phyloP scores from a whole-genome alignment of 2,888 invertebrate species.

The Chrysolina oricalcia region DNA sequence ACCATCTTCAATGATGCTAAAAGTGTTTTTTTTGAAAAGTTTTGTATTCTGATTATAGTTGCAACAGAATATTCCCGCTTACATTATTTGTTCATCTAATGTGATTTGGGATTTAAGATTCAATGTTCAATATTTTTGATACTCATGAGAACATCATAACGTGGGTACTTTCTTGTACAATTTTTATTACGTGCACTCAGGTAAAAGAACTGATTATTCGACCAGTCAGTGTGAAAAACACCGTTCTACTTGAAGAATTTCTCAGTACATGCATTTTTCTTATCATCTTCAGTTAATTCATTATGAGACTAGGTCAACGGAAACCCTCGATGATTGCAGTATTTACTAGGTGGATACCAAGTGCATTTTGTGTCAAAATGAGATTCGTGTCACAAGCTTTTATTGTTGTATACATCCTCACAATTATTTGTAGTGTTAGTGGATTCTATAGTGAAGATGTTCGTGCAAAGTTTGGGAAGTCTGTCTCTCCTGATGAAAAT shows the following conservation, averaged over 20 bases:
- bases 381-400: constrained; percentile 25
- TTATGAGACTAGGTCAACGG: constrained; percentile 45
- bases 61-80: too few relatives aligned
- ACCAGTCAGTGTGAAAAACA: constrained; percentile 21
- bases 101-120: too few relatives aligned
- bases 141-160: too few relatives aligned
- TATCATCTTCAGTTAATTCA: constrained; percentile 43
- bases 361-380: constrained; percentile 46
- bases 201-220: background rate
- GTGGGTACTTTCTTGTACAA: too few relatives aligned
- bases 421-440: constrained; percentile 19
- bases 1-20: too few relatives aligned
- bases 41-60: too few relatives aligned
- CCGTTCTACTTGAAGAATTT: constrained; percentile 39
- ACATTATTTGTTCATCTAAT: too few relatives aligned
- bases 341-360: constrained; percentile 26
- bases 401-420: constrained; percentile 28
- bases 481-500: background rate
- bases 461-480: background rate
- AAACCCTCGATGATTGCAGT: constrained; percentile 28
- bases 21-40: too few relatives aligned
- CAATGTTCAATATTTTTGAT: too few relatives aligned
- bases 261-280: constrained; percentile 40
- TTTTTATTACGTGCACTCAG: too few relatives aligned
- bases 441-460: constrained; percentile 13